A percentile compares a stretch with the other conserved stretches of the same genome.
Evolutionary conservation across 2,113 vertebrate genomes (phyloP).

Genomic region (human (Homo sapiens)): DNA sequence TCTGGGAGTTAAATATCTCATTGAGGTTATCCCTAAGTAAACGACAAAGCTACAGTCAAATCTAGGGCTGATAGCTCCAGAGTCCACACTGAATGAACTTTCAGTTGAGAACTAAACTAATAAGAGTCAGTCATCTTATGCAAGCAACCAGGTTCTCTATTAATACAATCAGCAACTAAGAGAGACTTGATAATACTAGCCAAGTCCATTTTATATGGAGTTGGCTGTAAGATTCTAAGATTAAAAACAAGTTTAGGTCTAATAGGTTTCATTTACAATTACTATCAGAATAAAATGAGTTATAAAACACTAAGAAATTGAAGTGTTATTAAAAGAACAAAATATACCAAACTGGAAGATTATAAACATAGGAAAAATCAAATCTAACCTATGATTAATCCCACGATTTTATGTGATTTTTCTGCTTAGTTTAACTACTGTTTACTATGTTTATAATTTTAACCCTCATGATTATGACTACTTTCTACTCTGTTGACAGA

Average conservation of each 20-base stretch:
- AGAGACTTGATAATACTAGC: not conserved
- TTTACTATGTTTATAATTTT: not conserved
- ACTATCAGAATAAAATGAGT: constrained; percentile 18
- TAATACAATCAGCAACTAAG: not conserved
- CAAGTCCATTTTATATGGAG: not conserved
- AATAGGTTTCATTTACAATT: not conserved
- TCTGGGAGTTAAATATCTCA: not conserved
- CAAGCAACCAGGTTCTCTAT: not conserved
- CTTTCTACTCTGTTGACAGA: not conserved
- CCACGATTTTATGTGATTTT: not conserved
- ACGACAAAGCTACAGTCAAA: not conserved
- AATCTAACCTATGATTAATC: not conserved
- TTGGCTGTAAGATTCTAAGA: not conserved
- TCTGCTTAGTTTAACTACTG: not conserved
- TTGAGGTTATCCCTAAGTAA: not conserved
- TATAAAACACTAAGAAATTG: not conserved
- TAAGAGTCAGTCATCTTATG: not conserved
- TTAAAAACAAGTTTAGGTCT: not conserved
- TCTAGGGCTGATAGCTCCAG: not conserved
- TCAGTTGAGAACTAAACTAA: not conserved
- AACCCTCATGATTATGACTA: not conserved
- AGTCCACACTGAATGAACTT: not conserved
- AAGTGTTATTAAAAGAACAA: not conserved
- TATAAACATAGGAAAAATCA: not conserved
- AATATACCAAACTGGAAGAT: not conserved